Conservation (phyloP, 2,113 vertebrate genomes). For the Mobula hypostoma region DNA sequence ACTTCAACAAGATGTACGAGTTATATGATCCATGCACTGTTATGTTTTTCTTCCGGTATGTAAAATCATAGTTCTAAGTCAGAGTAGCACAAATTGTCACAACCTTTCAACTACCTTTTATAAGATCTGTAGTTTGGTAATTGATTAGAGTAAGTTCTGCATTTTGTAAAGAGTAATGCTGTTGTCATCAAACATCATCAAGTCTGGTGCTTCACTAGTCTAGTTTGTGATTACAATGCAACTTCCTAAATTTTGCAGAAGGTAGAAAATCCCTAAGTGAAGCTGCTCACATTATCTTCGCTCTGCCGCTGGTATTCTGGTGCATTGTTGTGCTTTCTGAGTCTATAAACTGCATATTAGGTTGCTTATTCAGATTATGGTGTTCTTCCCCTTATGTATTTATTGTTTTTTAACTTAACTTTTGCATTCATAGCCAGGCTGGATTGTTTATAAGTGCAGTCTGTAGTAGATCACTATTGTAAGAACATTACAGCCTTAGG, state of each 20-base stretch:
- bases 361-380: not conserved
- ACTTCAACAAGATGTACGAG: constrained; percentile 99
- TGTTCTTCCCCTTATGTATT: not conserved
- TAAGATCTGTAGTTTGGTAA: not conserved
- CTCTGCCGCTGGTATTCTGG: not conserved
- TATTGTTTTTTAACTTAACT: not conserved
- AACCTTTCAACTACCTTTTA: not conserved
- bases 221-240: not conserved
- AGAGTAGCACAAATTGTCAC: not conserved
- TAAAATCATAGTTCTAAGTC: not conserved
- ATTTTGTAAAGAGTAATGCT: not conserved
- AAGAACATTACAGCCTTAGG: not conserved
- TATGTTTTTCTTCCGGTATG: constrained; percentile 98
- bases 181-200: not conserved
- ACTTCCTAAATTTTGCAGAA: not conserved
- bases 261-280: not conserved
- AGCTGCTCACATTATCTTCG: not conserved
- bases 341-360: not conserved
- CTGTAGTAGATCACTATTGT: not conserved
- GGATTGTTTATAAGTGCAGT: not conserved
- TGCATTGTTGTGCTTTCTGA: not conserved
- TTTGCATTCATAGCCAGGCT: not conserved
- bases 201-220: not conserved
- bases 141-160: not conserved
- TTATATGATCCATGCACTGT: constrained; percentile 93